Percentiles rank a stretch among this genome's conserved stretches.
Evolutionary conservation across 2,797 vertebrate species (phyloP).

Genomic region (Muscicapa comitata): DNA sequence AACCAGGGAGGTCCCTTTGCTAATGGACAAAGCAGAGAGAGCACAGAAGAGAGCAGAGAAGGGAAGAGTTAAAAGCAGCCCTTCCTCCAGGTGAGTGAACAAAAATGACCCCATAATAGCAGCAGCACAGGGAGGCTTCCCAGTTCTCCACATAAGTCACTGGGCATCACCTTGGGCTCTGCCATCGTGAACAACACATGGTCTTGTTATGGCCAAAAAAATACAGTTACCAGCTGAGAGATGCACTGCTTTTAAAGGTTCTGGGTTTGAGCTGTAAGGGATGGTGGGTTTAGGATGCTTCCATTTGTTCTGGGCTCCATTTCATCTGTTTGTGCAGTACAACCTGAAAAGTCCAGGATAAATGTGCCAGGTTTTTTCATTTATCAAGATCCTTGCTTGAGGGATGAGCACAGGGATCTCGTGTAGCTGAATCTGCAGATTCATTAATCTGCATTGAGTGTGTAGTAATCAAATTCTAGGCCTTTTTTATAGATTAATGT

Average conservation of each 20-base stretch:
- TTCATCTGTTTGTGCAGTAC: not conserved
- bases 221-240: not conserved
- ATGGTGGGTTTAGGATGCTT: not conserved
- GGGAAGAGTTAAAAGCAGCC: not conserved
- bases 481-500: not conserved
- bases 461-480: not conserved
- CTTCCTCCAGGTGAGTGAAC: not conserved
- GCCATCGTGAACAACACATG: accelerated
- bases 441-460: not conserved
- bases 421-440: not conserved
- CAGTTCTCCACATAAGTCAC: not conserved
- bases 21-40: not conserved
- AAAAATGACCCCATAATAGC: not conserved
- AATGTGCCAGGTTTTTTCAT: not conserved
- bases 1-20: not conserved
- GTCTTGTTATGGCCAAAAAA: not conserved
- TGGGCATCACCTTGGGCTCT: not conserved
- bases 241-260: not conserved
- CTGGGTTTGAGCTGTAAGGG: not conserved
- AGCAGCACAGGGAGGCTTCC: not conserved
- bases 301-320: not conserved
- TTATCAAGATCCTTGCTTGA: not conserved
- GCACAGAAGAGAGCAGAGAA: not conserved
- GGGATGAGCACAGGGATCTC: not conserved
- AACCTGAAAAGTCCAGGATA: not conserved